A percentile compares a stretch with the other conserved stretches of the same genome.
These are phyloP conservation scores for Agrochola circellaris DNA, from an alignment of 2,888 invertebrate genomes.

Conservation along the genomic window DNA sequence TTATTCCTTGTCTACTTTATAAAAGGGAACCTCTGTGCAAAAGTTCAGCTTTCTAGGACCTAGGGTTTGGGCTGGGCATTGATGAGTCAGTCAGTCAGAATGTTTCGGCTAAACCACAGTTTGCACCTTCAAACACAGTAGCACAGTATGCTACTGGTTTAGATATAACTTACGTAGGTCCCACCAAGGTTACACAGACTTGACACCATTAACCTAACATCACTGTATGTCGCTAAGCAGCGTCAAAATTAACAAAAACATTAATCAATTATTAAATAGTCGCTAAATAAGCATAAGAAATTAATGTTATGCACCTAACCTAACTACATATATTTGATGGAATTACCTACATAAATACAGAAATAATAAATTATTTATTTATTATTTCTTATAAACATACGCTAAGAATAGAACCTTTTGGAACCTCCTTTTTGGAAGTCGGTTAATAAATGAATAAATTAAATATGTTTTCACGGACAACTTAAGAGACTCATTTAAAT, in stretches of 20 bases:
- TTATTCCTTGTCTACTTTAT: no score
- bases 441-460: no score
- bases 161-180: neutral
- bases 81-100: no score
- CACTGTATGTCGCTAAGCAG: constrained; percentile 2
- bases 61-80: no score
- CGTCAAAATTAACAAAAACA: constrained; percentile 30
- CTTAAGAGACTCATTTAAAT: no score
- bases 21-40: no score
- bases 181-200: constrained; percentile 7
- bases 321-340: neutral
- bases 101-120: neutral
- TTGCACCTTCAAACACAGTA: neutral
- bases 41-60: no score
- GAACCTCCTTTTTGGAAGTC: no score
- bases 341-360: neutral
- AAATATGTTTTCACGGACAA: no score
- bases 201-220: constrained; percentile 17
- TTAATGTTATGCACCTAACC: neutral
- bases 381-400: neutral
- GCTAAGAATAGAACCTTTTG: no score
- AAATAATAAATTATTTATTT: neutral
- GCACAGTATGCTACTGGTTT: neutral
- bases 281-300: constrained; percentile 1
- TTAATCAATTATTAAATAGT: neutral